Evolutionary conservation across 2,888 invertebrate genomes (phyloP).

Genomic region (Phaonia tiefii): DNA sequence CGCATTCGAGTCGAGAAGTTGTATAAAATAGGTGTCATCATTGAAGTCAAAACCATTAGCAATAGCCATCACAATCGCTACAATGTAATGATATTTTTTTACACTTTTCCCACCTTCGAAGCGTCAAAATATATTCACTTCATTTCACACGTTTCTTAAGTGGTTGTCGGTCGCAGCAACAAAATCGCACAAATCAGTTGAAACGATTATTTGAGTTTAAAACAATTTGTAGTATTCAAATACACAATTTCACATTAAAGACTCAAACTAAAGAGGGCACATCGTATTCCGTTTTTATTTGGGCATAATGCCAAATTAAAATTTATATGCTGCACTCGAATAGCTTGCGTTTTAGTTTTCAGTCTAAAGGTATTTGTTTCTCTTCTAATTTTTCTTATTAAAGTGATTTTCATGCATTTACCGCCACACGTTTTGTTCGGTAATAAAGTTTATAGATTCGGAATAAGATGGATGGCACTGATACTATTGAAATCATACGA

Average conservation of each 20-base stretch:
- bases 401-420: slow-evolving; percentile 43
- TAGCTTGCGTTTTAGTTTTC: too few species aligned
- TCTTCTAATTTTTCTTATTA: slow-evolving; percentile 29
- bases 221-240: slow-evolving; percentile 41
- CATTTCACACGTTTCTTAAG: slow-evolving; percentile 21
- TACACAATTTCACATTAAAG: slow-evolving; percentile 35
- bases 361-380: neutral
- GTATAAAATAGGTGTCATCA: slow-evolving; percentile 39
- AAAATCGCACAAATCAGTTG: slow-evolving; percentile 13
- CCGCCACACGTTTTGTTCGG: slow-evolving; percentile 36
- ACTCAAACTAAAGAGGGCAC: slow-evolving; percentile 26
- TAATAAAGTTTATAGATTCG: slow-evolving; percentile 21
- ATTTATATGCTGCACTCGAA: slow-evolving; percentile 19
- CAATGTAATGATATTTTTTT: slow-evolving; percentile 59
- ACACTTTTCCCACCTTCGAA: slow-evolving; percentile 40
- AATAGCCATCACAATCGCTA: slow-evolving; percentile 53
- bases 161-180: slow-evolving; percentile 10
- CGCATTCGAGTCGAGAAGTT: slow-evolving; percentile 5
- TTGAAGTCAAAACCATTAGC: slow-evolving; percentile 59
- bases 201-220: slow-evolving; percentile 50
- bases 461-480: too few species aligned
- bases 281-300: slow-evolving; percentile 32
- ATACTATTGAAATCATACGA: too few species aligned
- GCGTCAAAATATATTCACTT: slow-evolving; percentile 28
- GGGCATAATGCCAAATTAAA: slow-evolving; percentile 57